Evolutionary conservation across 2,797 vertebrate species (phyloP).

Genomic region (Steatocranus sp.): DNA sequence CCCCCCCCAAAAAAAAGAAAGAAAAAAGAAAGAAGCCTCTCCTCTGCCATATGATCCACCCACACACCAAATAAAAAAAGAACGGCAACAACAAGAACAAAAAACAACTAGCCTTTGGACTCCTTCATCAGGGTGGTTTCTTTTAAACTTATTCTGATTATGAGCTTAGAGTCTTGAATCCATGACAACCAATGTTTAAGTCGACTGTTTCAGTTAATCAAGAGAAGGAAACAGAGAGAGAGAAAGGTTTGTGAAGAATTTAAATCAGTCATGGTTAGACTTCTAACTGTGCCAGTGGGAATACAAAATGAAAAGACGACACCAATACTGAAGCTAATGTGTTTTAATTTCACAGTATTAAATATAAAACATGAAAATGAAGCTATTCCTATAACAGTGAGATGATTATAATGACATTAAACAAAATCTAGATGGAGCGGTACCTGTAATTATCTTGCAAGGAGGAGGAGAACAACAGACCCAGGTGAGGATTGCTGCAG

Average conservation of each 20-base stretch:
- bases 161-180: constrained; percentile 48
- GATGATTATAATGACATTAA: not conserved
- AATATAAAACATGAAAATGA: not conserved
- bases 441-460: constrained; percentile 67
- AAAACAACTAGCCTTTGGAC: constrained; percentile 6
- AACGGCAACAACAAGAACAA: not conserved
- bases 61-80: constrained; percentile 8
- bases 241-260: constrained; percentile 32
- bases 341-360: not conserved
- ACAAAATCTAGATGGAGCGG: not conserved
- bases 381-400: not conserved
- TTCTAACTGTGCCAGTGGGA: constrained; percentile 26
- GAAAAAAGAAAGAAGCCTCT: constrained; percentile 20
- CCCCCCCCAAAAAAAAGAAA: not conserved
- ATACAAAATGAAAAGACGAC: constrained; percentile 33
- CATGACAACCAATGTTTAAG: constrained; percentile 65
- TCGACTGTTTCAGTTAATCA: constrained; percentile 48
- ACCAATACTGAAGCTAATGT: not conserved
- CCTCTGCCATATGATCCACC: not conserved
- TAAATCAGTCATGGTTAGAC: constrained; percentile 37
- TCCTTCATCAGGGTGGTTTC: constrained; percentile 47
- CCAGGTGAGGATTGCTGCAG: constrained; percentile 69
- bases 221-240: constrained; percentile 25
- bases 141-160: constrained; percentile 58
- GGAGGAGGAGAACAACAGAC: constrained; percentile 52